Evolutionary conservation across 2,888 invertebrate species (phyloP).

Genomic region (Alviniconcha strummeri): DNA sequence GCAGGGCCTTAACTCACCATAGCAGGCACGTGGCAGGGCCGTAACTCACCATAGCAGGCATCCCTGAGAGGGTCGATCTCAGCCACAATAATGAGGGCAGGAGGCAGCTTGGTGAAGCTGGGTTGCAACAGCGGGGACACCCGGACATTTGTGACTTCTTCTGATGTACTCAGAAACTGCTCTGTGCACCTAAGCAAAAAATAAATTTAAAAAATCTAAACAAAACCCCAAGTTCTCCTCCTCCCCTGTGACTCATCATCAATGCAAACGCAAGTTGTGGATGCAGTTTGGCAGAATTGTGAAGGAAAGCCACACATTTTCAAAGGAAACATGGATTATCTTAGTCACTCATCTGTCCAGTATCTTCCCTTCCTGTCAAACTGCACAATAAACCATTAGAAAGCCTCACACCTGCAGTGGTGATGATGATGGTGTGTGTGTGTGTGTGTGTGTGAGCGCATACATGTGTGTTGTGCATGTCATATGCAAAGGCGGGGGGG

Average conservation of each 20-base stretch:
- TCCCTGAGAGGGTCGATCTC: slow-evolving; percentile 68
- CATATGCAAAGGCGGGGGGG: background rate
- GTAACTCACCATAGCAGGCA: slow-evolving; percentile 59
- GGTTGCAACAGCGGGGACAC: slow-evolving; percentile 55
- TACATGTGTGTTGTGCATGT: background rate
- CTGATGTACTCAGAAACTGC: slow-evolving; percentile 37
- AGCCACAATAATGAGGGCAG: slow-evolving; percentile 65
- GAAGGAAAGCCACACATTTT: background rate
- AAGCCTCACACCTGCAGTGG: no score
- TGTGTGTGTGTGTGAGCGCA: no score
- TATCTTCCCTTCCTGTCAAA: background rate
- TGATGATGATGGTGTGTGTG: no score
- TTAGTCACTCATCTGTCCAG: background rate
- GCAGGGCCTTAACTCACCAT: no score
- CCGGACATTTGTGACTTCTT: slow-evolving; percentile 49
- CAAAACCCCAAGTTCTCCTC: background rate
- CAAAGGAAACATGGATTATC: background rate
- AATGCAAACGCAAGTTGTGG: no score
- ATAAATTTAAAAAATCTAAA: background rate
- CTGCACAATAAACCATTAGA: background rate
- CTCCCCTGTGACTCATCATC: background rate
- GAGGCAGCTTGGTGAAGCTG: slow-evolving; percentile 62
- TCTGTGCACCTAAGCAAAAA: slow-evolving; percentile 35
- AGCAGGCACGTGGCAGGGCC: no score
- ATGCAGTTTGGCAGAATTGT: background rate